Evolutionary conservation across 2,797 vertebrate genomes (phyloP).

Genomic region (Tragopan temminckii): DNA sequence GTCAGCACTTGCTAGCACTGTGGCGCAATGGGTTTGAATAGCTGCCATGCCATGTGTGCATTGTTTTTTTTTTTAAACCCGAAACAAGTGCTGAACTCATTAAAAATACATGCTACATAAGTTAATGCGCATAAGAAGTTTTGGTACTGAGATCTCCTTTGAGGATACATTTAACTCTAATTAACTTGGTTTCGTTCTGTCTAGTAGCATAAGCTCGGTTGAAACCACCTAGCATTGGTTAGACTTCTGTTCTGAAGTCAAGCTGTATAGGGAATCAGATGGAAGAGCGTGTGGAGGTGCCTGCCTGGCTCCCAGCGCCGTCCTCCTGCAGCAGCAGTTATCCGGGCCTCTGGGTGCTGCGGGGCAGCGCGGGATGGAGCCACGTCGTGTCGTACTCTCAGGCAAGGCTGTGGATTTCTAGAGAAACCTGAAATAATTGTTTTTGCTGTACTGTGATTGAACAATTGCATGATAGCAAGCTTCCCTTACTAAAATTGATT

Average conservation of each 20-base stretch:
- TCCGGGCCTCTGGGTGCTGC: neutral
- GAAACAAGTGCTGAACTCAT: conserved; percentile 56
- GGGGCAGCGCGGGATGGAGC: rapidly evolving
- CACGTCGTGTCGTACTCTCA: rapidly evolving
- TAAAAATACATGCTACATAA: conserved; percentile 55
- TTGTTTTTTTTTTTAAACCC: neutral
- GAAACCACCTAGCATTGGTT: conserved; percentile 41
- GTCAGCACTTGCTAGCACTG: conserved; percentile 43
- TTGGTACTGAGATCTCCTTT: conserved; percentile 58
- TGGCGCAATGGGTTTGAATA: conserved; percentile 46
- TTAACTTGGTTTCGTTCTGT: conserved; percentile 65
- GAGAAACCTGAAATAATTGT: neutral
- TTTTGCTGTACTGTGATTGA: conserved; percentile 10
- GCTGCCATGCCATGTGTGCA: conserved; percentile 3
- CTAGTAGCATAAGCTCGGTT: conserved; percentile 40
- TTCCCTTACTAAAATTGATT: neutral
- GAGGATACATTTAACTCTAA: conserved; percentile 59
- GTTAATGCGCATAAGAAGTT: conserved; percentile 58
- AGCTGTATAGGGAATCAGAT: neutral
- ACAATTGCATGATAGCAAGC: neutral
- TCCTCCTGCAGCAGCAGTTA: neutral
- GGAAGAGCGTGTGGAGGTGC: neutral
- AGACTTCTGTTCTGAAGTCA: neutral
- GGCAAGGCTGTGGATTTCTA: neutral
- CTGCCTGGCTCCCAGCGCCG: neutral